Conservation (phyloP, 1,140 invertebrate genomes). For the Leptonema lineaticorne region DNA sequence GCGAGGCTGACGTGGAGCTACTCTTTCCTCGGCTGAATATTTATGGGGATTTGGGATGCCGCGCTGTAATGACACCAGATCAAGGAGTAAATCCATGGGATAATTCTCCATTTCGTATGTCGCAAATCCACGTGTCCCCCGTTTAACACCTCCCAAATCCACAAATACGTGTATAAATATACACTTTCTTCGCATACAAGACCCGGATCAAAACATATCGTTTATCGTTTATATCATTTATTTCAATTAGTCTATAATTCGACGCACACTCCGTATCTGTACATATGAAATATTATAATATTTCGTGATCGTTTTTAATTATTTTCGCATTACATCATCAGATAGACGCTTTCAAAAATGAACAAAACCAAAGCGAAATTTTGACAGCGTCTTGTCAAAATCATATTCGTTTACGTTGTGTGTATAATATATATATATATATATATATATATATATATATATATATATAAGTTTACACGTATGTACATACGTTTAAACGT, state of each 20-base stretch:
- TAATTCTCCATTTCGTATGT: constrained; percentile 30
- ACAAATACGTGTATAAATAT: background rate
- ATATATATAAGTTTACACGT: too few species aligned
- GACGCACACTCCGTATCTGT: background rate
- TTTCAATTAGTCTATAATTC: constrained; percentile 1
- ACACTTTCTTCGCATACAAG: background rate
- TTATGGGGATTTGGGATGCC: constrained; percentile 39
- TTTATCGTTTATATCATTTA: background rate
- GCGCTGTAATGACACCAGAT: constrained; percentile 36
- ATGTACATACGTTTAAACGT: background rate
- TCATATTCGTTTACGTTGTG: background rate
- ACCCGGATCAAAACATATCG: too few species aligned
- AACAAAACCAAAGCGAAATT: constrained; percentile 9
- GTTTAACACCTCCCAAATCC: background rate
- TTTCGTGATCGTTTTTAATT: too few species aligned
- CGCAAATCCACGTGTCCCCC: constrained; percentile 1
- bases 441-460: too few species aligned
- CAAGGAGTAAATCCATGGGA: constrained; percentile 36
- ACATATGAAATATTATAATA: too few species aligned
- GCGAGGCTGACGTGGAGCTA: background rate
- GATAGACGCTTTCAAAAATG: background rate
- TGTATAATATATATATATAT: constrained; percentile 8
- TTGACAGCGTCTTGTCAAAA: constrained; percentile 19
- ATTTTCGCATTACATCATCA: background rate
- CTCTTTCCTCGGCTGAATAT: constrained; percentile 36